A percentile compares a stretch with the other conserved stretches of the same genome.
phyloP scores from a whole-genome alignment of 2,888 invertebrate genomes.

The Chymomyza caudatula region DNA sequence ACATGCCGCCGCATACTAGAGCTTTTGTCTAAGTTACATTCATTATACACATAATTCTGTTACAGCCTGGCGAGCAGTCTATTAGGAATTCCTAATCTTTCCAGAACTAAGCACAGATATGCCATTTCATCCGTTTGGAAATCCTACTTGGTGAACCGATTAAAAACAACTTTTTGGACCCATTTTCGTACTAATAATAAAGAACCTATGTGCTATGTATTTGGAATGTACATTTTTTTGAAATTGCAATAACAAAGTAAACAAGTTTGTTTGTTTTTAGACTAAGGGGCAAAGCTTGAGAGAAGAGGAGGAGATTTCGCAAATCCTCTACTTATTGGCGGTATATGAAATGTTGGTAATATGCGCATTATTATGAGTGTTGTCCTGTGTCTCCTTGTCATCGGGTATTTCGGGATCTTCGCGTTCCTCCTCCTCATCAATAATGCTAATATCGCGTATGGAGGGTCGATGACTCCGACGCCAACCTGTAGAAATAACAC shows the following conservation, averaged over 20 bases:
- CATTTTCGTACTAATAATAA: neutral
- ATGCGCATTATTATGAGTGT: conserved; percentile 74
- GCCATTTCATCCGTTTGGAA: too few relatives aligned
- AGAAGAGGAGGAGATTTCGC: neutral
- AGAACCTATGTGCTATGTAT: neutral
- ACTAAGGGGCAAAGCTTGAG: neutral
- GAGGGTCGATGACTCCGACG: conserved; percentile 89
- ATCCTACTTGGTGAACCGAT: too few relatives aligned
- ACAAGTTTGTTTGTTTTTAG: neutral
- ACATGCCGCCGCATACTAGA: too few relatives aligned
- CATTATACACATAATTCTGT: too few relatives aligned
- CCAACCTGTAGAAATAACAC: conserved; percentile 81
- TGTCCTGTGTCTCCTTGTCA: conserved; percentile 73
- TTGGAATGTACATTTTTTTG: conserved; percentile 1
- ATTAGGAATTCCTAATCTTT: too few relatives aligned
- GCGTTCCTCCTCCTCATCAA: conserved; percentile 88
- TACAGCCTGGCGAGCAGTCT: too few relatives aligned
- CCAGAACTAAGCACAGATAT: too few relatives aligned
- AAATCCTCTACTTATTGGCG: conserved; percentile 47
- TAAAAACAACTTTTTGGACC: neutral
- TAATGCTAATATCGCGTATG: conserved; percentile 91
- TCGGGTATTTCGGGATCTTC: conserved; percentile 79
- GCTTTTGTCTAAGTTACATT: too few relatives aligned
- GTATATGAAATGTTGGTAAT: conserved; percentile 59
- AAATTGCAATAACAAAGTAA: neutral